Percentiles rank a stretch among this genome's conserved stretches.
These are phyloP conservation scores for Muscicapa adusta DNA, from an alignment of 2,113 vertebrate species.

Conservation along the genomic window DNA sequence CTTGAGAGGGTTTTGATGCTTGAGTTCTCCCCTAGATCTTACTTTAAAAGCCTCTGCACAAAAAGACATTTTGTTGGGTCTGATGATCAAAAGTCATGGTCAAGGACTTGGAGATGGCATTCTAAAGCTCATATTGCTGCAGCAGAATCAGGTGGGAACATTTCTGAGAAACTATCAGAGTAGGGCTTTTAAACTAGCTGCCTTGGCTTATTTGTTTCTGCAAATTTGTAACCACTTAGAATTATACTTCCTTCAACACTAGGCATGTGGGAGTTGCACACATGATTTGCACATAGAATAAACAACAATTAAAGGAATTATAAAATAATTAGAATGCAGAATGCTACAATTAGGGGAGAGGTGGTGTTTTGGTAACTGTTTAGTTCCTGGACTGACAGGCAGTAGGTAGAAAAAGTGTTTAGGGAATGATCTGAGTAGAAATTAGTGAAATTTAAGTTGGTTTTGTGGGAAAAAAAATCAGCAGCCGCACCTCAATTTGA, in stretches of 20 bases:
- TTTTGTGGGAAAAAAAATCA: neutral
- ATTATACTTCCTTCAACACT: neutral
- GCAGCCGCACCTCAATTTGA: neutral
- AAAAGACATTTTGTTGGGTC: neutral
- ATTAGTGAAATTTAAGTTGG: neutral
- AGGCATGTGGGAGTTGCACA: neutral
- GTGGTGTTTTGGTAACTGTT: neutral
- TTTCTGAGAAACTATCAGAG: neutral
- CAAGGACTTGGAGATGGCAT: neutral
- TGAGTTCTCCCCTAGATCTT: neutral
- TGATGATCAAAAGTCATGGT: neutral
- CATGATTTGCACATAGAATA: neutral
- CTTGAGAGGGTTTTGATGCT: neutral
- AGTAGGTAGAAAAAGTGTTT: neutral
- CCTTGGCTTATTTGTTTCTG: neutral
- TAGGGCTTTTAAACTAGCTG: neutral
- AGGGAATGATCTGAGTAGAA: neutral
- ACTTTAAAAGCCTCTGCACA: neutral
- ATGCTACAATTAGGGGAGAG: neutral
- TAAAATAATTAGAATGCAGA: neutral
- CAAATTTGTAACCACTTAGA: neutral
- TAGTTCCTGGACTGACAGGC: neutral
- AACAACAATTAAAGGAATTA: constrained; percentile 12
- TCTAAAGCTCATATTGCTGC: neutral
- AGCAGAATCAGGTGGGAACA: neutral